Base-by-base conservation (phyloP, 2,888 invertebrate species). In the Protodeltote pygarga region DNA sequence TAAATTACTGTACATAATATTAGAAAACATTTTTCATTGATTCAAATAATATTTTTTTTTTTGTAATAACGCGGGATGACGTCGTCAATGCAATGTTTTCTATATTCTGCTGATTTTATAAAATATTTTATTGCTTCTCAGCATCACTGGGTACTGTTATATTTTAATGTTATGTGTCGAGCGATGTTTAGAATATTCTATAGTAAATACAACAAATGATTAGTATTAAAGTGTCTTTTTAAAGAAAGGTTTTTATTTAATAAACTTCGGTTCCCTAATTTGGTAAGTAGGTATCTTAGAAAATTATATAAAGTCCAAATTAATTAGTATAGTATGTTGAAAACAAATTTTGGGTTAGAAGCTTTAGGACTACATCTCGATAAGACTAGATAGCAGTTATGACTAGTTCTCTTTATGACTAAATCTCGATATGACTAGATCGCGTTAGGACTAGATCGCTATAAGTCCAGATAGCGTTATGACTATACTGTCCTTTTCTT, bases 151-250 rank as follows among this genome's bases (percentile, higher is more conserved):
- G 13, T 27, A 27, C 17, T 31, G 19, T 37, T 21, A 28, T 14
- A 31, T 24, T 28, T 40, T 21, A 24, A 33, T 34, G 8, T 31
- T 57, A 27, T 37, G 31, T 38, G 44, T 42, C 49, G 29, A 50
- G 38, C 38, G 40, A 15, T 44, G 45, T 41, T 21, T 45, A 47
- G 49, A 50, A 44, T 46, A 35, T 55, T 44, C 32, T 50, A 32
- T 41, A 9, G 16, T 13, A 48, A 15, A 34, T 34, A 27, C 20
- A 20, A 45, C 9, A 44, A 35, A 40, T 39, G 20, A 55, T 23
- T 55, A 37, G 45, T 45, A 45, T 42, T 54, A 59, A 46, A 54
- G 16, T 31, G 14, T 9, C n/a, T 14, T 37, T 34, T 47, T 14
- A 29, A 15, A n/a, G 15, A 3, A 1, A 3, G 10, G 19, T n/a